Percentiles rank a stretch among this genome's conserved stretches.
Evolutionary conservation across 2,113 vertebrate genomes (phyloP).

Genomic region (Saimiri boliviensis): DNA sequence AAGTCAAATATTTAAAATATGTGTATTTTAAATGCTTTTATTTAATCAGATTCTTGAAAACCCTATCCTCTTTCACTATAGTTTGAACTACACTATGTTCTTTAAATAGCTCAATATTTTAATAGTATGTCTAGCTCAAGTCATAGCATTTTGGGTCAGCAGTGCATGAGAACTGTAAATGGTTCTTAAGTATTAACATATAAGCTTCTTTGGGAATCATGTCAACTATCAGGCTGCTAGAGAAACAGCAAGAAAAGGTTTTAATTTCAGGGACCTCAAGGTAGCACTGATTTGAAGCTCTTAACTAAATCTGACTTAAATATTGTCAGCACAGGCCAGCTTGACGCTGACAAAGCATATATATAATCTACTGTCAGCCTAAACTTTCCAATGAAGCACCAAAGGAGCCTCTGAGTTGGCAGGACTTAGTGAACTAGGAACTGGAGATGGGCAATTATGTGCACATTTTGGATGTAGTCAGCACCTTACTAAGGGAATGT

Average conservation of each 20-base stretch:
- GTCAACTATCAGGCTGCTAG: not conserved
- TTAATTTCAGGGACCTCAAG: not conserved
- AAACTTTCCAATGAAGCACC: not conserved
- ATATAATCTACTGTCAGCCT: not conserved
- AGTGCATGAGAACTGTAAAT: not conserved
- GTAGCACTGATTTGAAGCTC: conserved; percentile 29
- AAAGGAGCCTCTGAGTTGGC: not conserved
- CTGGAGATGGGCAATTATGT: not conserved
- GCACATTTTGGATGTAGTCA: not conserved
- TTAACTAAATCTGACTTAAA: conserved; percentile 46
- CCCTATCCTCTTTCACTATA: not conserved
- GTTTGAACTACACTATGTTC: not conserved
- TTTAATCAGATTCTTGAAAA: not conserved
- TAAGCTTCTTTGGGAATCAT: conserved; percentile 58
- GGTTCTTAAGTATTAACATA: conserved; percentile 5
- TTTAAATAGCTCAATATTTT: conserved; percentile 35
- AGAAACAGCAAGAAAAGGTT: conserved; percentile 22
- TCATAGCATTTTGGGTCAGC: not conserved
- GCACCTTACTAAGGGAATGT: not conserved
- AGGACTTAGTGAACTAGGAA: not conserved
- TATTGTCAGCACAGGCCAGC: conserved; percentile 16
- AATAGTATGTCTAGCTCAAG: not conserved
- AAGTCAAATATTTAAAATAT: not conserved
- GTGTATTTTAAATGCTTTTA: not conserved
- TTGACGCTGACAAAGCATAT: not conserved